Evolutionary conservation across 2,888 invertebrate genomes (phyloP).

Genomic region (Tipula helvola): DNA sequence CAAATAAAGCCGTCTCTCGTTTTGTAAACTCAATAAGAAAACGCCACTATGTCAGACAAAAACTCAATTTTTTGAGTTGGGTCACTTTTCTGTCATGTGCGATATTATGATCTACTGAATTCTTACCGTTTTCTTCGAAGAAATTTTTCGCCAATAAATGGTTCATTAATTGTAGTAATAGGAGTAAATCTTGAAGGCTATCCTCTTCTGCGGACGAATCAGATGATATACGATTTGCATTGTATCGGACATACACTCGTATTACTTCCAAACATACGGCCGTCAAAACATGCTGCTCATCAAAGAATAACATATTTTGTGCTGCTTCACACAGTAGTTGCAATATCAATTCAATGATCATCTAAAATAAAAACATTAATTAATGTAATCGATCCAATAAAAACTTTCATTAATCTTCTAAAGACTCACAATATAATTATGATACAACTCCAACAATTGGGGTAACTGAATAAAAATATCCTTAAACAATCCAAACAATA

Average conservation of each 20-base stretch:
- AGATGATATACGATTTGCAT: conserved; percentile 11
- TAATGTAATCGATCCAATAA: background rate
- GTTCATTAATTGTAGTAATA: conserved; percentile 13
- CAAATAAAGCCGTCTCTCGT: no score
- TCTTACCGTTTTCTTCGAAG: background rate
- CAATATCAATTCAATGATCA: conserved; percentile 13
- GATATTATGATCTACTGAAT: background rate
- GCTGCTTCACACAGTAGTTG: conserved; percentile 10
- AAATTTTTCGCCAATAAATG: conserved; percentile 12
- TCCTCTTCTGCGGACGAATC: conserved; percentile 13
- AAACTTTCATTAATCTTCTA: background rate
- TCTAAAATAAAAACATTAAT: background rate
- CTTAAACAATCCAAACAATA: conserved; percentile 12
- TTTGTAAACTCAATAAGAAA: no score
- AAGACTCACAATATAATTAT: conserved; percentile 11
- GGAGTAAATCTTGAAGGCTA: conserved; percentile 13
- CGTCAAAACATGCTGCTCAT: conserved; percentile 6
- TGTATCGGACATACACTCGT: conserved; percentile 11
- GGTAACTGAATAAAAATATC: conserved; percentile 11
- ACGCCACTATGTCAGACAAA: no score
- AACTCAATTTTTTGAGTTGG: no score
- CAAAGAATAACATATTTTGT: conserved; percentile 11
- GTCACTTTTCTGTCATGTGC: no score
- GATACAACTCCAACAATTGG: conserved; percentile 13
- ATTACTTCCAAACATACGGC: conserved; percentile 9